Base-by-base conservation (phyloP, 2,888 invertebrate species). In the Agrochola macilenta region DNA sequence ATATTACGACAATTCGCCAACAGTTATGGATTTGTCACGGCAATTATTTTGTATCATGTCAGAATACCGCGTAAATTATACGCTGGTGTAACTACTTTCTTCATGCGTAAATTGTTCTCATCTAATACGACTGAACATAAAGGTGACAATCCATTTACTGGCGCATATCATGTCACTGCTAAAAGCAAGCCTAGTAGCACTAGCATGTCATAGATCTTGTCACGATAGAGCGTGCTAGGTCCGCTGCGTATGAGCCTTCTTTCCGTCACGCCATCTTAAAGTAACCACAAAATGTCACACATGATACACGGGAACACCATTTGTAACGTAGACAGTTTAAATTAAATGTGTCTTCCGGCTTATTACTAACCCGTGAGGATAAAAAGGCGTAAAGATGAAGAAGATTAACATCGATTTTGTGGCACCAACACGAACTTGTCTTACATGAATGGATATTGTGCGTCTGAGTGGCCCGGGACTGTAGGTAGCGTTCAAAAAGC, bases 391-490 rank as follows among this genome's bases (percentile, higher is more conserved):
- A 81, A 84, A 81, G 72, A 88, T 77, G 78, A 90, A 88, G 87
- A 89, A 91, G 91, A 91, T 91, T 87, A 91, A 91, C 84, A 89
- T 92, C 91, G 87, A 90, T 90, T 90, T 91, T 88, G 88, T 92
- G 90, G 90, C 90, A 89, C 87, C 88, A 89, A 90, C 90, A 91
- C 90, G 88, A 88, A 88, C 89, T 91, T 90, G 90, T 92, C 91
- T 91, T 89, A 91, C 89, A 87, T 91, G 92, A 92, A 92, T 91
- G 91, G 90, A 90, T 87, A 90, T 86, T 90, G 91, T 91, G 87
- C 80, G 89, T 82, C 84, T 88, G 86, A 89, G 89, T 89, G 75
- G 80, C 75, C 73, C 73, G 75, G 81, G 84, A 75, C 85, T 81
- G 87, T 89, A 91, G 90, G 90, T 87, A 90, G 89, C 87, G 81